Conservation (phyloP, 1,140 invertebrate species). For the Mamestra configurata region DNA sequence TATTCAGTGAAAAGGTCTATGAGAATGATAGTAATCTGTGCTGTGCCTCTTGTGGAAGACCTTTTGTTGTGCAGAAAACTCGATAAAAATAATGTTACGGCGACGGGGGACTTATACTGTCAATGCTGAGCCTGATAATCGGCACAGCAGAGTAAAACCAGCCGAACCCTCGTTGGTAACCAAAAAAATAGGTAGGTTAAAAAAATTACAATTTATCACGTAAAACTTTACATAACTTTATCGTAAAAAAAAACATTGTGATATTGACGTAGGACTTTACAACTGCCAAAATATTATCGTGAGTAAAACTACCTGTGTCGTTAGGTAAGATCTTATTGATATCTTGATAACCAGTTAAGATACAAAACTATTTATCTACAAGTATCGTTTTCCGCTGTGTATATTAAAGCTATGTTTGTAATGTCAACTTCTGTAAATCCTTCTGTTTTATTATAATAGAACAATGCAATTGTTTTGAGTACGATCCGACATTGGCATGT, state of each 20-base stretch:
- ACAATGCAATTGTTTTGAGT: conserved; percentile 29
- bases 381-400: background rate
- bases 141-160: conserved; percentile 63
- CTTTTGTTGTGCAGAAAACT: conserved; percentile 57
- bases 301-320: background rate
- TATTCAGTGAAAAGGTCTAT: conserved; percentile 29
- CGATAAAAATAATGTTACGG: conserved; percentile 72
- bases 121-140: conserved; percentile 71
- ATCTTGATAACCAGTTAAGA: conserved; percentile 30
- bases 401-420: background rate
- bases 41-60: conserved; percentile 31
- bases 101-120: conserved; percentile 82
- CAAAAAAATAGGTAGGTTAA: conserved; percentile 73
- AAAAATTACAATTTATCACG: conserved; percentile 14
- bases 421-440: conserved; percentile 20
- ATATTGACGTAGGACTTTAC: conserved; percentile 15
- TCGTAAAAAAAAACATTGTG: conserved; percentile 6
- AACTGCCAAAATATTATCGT: conserved; percentile 25
- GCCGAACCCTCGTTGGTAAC: conserved; percentile 62
- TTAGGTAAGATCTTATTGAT: conserved; percentile 20
- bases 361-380: background rate
- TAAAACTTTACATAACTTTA: conserved; percentile 8
- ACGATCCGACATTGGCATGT: conserved; percentile 10
- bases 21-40: conserved; percentile 52
- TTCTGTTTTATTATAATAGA: conserved; percentile 33